Percentiles rank a stretch among this genome's conserved stretches.
phyloP scores from a whole-genome alignment of 2,888 invertebrate species.

The Hofmannophila pseudospretella region DNA sequence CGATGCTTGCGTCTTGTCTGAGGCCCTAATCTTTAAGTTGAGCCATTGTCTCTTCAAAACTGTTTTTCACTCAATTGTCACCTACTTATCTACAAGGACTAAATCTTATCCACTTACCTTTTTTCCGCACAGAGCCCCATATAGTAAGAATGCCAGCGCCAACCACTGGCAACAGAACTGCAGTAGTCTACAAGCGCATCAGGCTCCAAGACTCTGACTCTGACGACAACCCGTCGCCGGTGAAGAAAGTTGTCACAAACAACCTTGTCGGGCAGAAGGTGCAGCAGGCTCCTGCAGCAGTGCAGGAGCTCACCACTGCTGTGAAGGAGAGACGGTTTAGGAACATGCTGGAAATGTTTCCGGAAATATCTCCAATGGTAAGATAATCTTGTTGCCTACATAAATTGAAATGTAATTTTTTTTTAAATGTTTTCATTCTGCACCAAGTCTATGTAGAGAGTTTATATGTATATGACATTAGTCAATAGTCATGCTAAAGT shows the following conservation, averaged over 20 bases:
- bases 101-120: background rate
- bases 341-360: constrained; percentile 81
- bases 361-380: constrained; percentile 79
- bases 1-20: no score
- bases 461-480: no score
- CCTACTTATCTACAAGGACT: background rate
- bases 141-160: constrained; percentile 55
- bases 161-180: constrained; percentile 23
- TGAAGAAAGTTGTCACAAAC: constrained; percentile 31
- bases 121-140: constrained; percentile 26
- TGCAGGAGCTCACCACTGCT: constrained; percentile 55
- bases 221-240: constrained; percentile 58
- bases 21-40: no score
- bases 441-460: no score
- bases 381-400: constrained; percentile 20
- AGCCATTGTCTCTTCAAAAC: no score
- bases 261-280: constrained; percentile 6
- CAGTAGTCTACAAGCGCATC: constrained; percentile 60
- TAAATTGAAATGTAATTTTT: background rate
- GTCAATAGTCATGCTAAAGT: no score
- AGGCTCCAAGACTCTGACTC: constrained; percentile 74
- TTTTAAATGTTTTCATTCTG: no score
- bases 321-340: constrained; percentile 79
- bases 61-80: no score
- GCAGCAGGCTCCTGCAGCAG: background rate